Evolutionary conservation across 64 coral and sea anemone species (phyloP).

Genomic region (Pocillopora damicornis): DNA sequence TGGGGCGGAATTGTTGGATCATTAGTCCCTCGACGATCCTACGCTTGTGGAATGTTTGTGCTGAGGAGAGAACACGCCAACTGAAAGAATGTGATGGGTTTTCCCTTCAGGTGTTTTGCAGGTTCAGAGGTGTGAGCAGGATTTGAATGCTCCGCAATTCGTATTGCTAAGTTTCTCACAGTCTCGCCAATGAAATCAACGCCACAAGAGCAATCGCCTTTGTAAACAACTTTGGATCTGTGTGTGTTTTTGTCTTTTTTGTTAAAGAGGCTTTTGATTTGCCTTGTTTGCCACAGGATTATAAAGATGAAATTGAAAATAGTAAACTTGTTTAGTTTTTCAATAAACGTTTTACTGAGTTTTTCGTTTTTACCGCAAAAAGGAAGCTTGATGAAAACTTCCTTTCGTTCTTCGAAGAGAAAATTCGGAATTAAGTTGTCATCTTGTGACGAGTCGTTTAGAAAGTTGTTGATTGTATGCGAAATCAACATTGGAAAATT

Average conservation of each 20-base stretch:
- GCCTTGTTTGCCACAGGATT: not conserved
- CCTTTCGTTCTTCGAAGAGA: conserved; percentile 15
- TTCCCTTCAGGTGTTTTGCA: not conserved
- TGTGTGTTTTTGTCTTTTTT: not conserved
- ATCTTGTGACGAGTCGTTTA: not conserved
- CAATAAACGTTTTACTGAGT: not conserved
- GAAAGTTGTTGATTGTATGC: not conserved
- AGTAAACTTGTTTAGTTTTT: not conserved
- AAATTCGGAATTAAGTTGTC: conserved; percentile 1
- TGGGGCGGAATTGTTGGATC: too few species aligned
- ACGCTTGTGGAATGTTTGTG: not conserved
- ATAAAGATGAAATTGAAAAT: not conserved
- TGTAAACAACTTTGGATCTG: conserved; percentile 24
- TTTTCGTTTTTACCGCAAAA: conserved; percentile 1
- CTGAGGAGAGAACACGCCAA: conserved; percentile 4
- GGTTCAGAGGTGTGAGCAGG: conserved; percentile 4
- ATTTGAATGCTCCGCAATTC: conserved; percentile 29
- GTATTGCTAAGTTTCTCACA: conserved; percentile 16
- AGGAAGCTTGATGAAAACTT: conserved; percentile 18
- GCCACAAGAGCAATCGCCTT: not conserved
- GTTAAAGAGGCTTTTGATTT: not conserved
- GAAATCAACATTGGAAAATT: not conserved
- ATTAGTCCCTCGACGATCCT: not conserved
- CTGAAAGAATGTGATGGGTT: conserved; percentile 11
- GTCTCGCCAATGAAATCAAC: conserved; percentile 18